Conservation (phyloP, 2,797 vertebrate species). For the Aulostomus chinensis region DNA sequence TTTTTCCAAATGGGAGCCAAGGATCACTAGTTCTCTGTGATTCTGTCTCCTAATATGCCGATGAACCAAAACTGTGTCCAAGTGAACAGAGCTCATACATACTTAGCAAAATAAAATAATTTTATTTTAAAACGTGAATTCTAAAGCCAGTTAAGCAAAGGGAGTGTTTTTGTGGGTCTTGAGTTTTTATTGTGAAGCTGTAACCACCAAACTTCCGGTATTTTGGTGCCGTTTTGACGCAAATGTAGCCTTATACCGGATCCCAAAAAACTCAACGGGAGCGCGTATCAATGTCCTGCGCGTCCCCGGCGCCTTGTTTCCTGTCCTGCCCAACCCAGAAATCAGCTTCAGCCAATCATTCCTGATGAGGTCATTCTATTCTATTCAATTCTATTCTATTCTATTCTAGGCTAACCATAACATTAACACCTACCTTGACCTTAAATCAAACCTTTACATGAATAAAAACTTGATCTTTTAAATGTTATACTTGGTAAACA, state of each 20-base stretch:
- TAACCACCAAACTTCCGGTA: background rate
- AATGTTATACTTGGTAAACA: too few relatives aligned
- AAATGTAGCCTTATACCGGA: constrained; percentile 11
- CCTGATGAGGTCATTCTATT: constrained; percentile 20
- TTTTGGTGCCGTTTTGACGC: background rate
- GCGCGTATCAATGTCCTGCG: constrained; percentile 44
- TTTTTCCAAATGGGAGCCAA: too few relatives aligned
- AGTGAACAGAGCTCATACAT: too few relatives aligned
- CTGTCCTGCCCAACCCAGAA: constrained; percentile 57
- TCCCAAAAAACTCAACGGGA: constrained; percentile 53
- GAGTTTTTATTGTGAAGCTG: constrained; percentile 27
- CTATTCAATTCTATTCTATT: constrained; percentile 7
- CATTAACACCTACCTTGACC: background rate
- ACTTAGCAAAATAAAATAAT: background rate
- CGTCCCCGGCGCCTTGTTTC: constrained; percentile 49
- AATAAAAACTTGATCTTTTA: too few relatives aligned
- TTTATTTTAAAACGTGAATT: too few relatives aligned
- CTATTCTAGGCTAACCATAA: constrained; percentile 1
- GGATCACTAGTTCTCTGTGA: too few relatives aligned
- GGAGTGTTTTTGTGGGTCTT: background rate
- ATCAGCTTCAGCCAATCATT: constrained; percentile 39
- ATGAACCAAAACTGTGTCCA: too few relatives aligned
- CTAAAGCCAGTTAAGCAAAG: too few relatives aligned
- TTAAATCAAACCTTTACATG: background rate
- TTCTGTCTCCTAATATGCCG: too few relatives aligned